Conservation (phyloP, 2,113 vertebrate genomes). For the Trichechus manatus region DNA sequence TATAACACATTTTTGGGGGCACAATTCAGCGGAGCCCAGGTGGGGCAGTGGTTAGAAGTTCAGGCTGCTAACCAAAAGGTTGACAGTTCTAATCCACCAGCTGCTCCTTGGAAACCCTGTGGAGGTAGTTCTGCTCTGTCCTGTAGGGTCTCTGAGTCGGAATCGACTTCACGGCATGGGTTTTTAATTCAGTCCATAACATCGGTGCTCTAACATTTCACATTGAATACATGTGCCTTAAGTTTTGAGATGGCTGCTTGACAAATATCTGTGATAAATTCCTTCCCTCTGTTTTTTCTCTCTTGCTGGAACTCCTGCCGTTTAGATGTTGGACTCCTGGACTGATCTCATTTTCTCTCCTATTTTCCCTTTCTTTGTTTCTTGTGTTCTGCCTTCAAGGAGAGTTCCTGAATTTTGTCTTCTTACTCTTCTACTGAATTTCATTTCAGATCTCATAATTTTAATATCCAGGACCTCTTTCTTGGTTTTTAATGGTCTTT, state of each 20-base stretch:
- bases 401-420: background rate
- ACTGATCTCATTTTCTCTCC: background rate
- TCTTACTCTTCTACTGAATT: background rate
- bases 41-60: too few relatives aligned
- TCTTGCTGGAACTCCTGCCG: background rate
- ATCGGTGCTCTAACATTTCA: background rate
- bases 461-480: background rate
- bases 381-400: background rate
- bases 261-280: background rate
- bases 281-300: background rate
- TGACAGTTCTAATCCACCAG: too few relatives aligned
- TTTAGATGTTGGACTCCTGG: background rate
- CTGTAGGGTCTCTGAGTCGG: too few relatives aligned
- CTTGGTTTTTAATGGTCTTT: background rate
- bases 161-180: too few relatives aligned
- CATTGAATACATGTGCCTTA: background rate
- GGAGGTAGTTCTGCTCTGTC: too few relatives aligned
- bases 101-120: too few relatives aligned
- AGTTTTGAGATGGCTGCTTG: background rate
- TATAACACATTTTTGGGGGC: too few relatives aligned
- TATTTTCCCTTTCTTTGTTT: background rate
- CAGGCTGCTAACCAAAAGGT: too few relatives aligned
- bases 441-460: slow-evolving; percentile 22
- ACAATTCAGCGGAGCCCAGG: too few relatives aligned
- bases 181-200: background rate